Base-by-base conservation (phyloP, 2,888 invertebrate species). In the Labia minor region DNA sequence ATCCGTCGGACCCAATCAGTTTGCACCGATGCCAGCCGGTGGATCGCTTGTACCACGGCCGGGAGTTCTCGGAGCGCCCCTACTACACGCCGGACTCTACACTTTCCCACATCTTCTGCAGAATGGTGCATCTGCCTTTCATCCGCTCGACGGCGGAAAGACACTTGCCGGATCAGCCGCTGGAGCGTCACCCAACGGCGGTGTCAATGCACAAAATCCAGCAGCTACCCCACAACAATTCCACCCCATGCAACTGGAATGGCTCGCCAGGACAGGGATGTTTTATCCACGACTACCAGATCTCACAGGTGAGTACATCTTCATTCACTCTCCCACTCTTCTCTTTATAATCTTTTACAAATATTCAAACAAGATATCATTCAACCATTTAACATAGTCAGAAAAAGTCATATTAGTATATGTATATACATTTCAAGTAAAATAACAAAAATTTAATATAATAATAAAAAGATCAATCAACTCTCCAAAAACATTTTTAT, bases 231-330 rank as follows among this genome's bases (percentile, higher is more conserved):
- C 71, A 71, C n/a, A 72, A 68, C 87, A 87, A 67, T 81, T 89
- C 37, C 89, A 89, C 73, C 89, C 89, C 73, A 86, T 89, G 81
- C 90, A 90, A 77, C 82, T 93, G 70, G 95, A 95, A 77, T 94
- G 94, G 88, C 81, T 95, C 70, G 92, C 95, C 3, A 84, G 94
- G 72, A 90, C 92, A 1, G 94, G 94, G 20, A 93, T 95, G 91
- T 85, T 94, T 72, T 94, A 94, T 75, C 93, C 93, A 61, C 82
- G 94, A 75, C 83, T 93, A 74, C 92, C 92, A 0, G 92, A 92
- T 74, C 77, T 92, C 65, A 86, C 90, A 74, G 92, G 92, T 86
- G 72, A 81, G 84, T 78, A 64, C 3, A 26, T 26, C n/a, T n/a
- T 26, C 26, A 3, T 8, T 26, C 26, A 6, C 62, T 26, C 26